Conservation (phyloP, 2,888 invertebrate genomes). For the Ommatoiulus sabulosus region DNA sequence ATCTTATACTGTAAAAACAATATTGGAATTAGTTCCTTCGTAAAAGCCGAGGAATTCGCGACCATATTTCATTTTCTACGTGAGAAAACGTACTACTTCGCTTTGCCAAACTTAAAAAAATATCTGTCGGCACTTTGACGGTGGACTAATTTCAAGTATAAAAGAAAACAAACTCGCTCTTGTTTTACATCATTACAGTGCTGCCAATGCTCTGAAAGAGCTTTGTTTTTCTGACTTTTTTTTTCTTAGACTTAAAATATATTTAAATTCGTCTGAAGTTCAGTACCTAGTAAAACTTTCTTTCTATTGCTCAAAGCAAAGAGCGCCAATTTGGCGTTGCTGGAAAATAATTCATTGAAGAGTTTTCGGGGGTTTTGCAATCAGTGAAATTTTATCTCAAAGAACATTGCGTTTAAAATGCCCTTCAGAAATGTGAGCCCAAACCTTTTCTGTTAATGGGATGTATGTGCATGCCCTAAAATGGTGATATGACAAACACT, state of each 20-base stretch:
- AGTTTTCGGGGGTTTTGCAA: background rate
- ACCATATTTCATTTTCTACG: background rate
- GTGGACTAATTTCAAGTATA: conserved; percentile 28
- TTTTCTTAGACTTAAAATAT: background rate
- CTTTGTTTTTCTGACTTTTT: background rate
- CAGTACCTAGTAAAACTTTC: background rate
- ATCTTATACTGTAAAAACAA: background rate
- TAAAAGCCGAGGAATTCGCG: conserved; percentile 10
- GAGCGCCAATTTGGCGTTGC: background rate
- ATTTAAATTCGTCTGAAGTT: background rate
- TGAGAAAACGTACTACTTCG: background rate
- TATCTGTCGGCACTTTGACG: conserved; percentile 27
- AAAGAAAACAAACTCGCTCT: conserved; percentile 34
- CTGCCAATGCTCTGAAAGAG: background rate
- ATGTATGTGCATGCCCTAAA: no score
- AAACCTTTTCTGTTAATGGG: no score
- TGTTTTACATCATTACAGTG: conserved; percentile 27
- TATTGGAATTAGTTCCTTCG: conserved; percentile 22
- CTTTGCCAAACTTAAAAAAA: conserved; percentile 26
- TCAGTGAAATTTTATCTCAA: background rate
- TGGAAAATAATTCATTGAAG: background rate
- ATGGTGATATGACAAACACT: no score
- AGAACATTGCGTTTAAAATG: no score
- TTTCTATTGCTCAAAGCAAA: background rate
- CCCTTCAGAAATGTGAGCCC: no score